Conservation (phyloP, 92 coral and sea anemone genomes). For the Actinernus sp. region DNA sequence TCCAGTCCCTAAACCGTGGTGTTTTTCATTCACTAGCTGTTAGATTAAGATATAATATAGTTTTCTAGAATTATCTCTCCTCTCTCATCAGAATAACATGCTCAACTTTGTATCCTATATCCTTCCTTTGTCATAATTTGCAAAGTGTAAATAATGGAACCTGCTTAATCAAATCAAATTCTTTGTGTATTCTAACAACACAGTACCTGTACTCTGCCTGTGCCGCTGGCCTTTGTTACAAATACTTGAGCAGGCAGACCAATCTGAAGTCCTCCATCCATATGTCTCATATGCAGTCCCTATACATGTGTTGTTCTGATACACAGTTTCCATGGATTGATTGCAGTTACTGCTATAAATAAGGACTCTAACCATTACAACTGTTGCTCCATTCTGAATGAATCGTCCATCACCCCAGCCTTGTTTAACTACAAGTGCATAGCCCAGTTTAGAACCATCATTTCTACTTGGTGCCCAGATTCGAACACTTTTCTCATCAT, state of each 20-base stretch:
- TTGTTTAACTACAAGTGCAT: slow-evolving; percentile 73
- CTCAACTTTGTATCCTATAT: too few species aligned
- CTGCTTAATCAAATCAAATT: too few species aligned
- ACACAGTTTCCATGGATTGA: slow-evolving; percentile 31
- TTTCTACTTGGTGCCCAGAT: slow-evolving; percentile 88
- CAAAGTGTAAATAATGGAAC: too few species aligned
- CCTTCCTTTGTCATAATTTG: too few species aligned
- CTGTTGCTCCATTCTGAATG: slow-evolving; percentile 38
- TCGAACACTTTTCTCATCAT: slow-evolving; percentile 78
- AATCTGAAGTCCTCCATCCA: slow-evolving; percentile 60
- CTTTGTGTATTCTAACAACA: neutral
- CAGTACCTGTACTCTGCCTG: slow-evolving; percentile 28
- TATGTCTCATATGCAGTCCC: slow-evolving; percentile 61
- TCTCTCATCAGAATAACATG: too few species aligned
- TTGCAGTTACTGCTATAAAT: slow-evolving; percentile 74
- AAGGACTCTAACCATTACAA: slow-evolving; percentile 63
- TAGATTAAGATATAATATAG: too few species aligned
- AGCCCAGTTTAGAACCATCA: slow-evolving; percentile 78
- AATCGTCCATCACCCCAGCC: slow-evolving; percentile 85
- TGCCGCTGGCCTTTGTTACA: slow-evolving; percentile 76
- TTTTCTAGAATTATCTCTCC: too few species aligned
- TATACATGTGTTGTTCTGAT: slow-evolving; percentile 62
- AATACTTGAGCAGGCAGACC: slow-evolving; percentile 94
- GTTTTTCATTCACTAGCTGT: too few species aligned
- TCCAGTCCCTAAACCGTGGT: too few species aligned